A percentile compares a stretch with the other conserved stretches of the same genome.
These are phyloP conservation scores for Julus scandinavius DNA, from an alignment of 2,888 invertebrate species.

Conservation along the genomic window DNA sequence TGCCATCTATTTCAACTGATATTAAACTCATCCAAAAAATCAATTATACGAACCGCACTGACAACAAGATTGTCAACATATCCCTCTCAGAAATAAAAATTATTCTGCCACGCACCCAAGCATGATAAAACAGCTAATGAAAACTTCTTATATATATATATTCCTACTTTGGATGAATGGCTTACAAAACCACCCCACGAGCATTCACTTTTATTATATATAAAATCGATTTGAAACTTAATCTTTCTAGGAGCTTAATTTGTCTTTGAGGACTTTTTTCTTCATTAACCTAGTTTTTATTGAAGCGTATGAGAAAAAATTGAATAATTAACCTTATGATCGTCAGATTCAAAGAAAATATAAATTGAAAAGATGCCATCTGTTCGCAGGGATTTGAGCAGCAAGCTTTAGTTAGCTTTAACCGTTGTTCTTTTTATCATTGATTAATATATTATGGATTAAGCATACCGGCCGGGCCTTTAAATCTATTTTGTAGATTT, in stretches of 20 bases:
- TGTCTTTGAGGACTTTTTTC: too few species aligned
- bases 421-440: too few species aligned
- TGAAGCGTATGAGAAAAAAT: not conserved
- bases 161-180: not conserved
- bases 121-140: not conserved
- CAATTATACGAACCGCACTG: not conserved
- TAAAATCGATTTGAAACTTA: constrained; percentile 14
- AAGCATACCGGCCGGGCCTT: too few species aligned
- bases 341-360: too few species aligned
- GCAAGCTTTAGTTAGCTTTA: too few species aligned
- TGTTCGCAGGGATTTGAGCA: too few species aligned
- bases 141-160: not conserved
- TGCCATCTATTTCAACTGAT: not conserved
- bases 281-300: not conserved
- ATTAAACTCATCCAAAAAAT: not conserved
- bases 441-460: too few species aligned
- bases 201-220: not conserved
- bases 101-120: not conserved
- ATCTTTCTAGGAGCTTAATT: not conserved
- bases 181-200: not conserved
- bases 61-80: not conserved
- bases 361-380: too few species aligned
- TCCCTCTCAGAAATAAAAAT: not conserved
- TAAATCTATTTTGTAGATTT: too few species aligned
- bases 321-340: not conserved